phyloP scores from a whole-genome alignment of 2,113 vertebrate species.

The Malurus alboscapulatus region DNA sequence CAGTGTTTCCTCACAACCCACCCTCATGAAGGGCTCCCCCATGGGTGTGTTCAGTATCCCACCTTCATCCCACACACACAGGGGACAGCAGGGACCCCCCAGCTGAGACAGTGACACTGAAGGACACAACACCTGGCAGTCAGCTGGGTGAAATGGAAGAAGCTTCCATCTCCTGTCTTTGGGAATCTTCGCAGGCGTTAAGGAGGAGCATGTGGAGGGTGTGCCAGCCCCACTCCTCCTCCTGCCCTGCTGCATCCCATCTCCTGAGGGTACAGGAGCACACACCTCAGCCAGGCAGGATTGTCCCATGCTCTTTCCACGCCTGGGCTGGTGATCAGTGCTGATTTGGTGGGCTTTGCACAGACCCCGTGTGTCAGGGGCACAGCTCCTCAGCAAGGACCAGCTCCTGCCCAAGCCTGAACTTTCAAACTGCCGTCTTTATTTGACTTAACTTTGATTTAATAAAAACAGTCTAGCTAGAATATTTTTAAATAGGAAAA shows the following conservation, averaged over 20 bases:
- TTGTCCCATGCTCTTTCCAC: not conserved
- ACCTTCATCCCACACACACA: not conserved
- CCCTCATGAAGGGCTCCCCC: not conserved
- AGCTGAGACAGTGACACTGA: not conserved
- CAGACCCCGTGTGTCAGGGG: not conserved
- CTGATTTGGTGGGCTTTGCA: fast-evolving
- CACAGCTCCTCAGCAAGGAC: not conserved
- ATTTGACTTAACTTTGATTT: conserved; percentile 62
- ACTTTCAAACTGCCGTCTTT: conserved; percentile 26
- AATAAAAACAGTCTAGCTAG: conserved; percentile 48
- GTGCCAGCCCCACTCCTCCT: not conserved
- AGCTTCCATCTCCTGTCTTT: not conserved
- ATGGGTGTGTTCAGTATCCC: not conserved
- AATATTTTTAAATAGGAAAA: conserved; percentile 35
- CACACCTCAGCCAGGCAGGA: not conserved
- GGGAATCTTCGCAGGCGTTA: not conserved
- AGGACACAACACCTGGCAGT: not conserved
- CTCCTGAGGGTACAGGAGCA: not conserved
- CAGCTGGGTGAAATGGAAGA: not conserved
- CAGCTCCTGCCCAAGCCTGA: conserved; percentile 7
- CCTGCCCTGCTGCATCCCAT: not conserved
- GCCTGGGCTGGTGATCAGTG: not conserved
- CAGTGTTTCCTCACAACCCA: not conserved
- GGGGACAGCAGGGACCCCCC: not conserved
- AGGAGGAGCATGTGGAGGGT: not conserved